Evolutionary conservation across 2,888 invertebrate genomes (phyloP), one percentile per base, ranked within the genome.

Genomic region (Furcula furcula): DNA sequence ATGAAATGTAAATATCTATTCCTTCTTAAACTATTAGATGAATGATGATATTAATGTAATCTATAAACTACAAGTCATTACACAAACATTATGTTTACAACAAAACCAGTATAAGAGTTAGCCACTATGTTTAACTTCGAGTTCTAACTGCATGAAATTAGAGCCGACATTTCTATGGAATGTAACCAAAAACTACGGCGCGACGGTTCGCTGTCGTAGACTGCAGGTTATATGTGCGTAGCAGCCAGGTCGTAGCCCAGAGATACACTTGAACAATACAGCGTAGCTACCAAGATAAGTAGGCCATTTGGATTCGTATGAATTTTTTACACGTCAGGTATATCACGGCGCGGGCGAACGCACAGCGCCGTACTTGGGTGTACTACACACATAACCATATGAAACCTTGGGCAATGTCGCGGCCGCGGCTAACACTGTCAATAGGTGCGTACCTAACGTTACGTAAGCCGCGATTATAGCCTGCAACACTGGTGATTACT

Each of bases 391-490:
- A 40, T 39, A 44, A 46, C 40, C 43, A 46, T 31, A 25, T 32
- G 36, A 31, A 37, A 39, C 46, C 44, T 38, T 48, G 39, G 41
- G 34, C 38, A 40, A 47, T 40, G 47, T 53, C 43, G 40, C 13
- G 13, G 25, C 14, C 13, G 13, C 12, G 11, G 14, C 67, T 63
- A 65, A 67, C 78, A 70, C 76, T 78, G 72, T 72, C 69, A 66
- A 71, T 73, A 62, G 55, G 60, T 64, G 74, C 75, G 75, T 69
- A 68, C 71, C 55, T 48, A 63, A 61, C 47, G 79, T 84, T 84
- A 84, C 82, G 84, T 81, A 84, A 84, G 75, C 58, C 71, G 65
- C 70, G 73, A 67, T 63, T 62, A 61, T 68, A 75, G 79, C 74
- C 75, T 82, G 81, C 66, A 70, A 58, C 71, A 78, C 70, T 69